Conservation (phyloP, 2,113 vertebrate species). For the Eira barbara region DNA sequence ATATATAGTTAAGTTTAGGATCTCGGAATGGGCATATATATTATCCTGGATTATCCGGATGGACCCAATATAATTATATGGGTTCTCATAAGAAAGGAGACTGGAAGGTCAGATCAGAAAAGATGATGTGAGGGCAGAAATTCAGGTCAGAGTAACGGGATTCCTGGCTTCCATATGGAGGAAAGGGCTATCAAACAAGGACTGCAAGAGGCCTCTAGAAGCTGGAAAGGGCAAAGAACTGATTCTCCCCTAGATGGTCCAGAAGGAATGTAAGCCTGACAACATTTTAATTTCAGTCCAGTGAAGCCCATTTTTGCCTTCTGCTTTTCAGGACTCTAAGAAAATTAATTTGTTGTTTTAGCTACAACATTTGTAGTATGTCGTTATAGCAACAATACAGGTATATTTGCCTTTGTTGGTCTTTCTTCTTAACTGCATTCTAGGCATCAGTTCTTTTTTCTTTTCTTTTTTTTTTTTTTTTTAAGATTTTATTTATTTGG, state of each 20-base stretch:
- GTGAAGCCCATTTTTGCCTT: background rate
- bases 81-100: background rate
- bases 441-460: background rate
- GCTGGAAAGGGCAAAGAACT: background rate
- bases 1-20: background rate
- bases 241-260: background rate
- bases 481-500: too few species aligned
- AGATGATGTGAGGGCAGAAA: background rate
- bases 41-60: background rate
- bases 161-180: background rate
- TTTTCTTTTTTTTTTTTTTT: too few species aligned
- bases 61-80: background rate
- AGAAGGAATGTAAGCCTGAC: background rate
- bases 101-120: background rate
- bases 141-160: background rate
- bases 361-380: background rate
- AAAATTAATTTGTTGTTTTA: background rate
- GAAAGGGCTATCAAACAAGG: background rate
- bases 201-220: background rate
- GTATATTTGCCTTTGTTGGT: background rate
- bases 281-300: background rate
- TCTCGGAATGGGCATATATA: background rate
- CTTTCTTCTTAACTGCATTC: background rate
- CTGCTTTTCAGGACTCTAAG: background rate
- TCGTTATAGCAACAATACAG: background rate